A percentile compares a stretch with the other conserved stretches of the same genome.
Evolutionary conservation across 1,140 invertebrate genomes (phyloP).

Genomic region (Psix sp.): DNA sequence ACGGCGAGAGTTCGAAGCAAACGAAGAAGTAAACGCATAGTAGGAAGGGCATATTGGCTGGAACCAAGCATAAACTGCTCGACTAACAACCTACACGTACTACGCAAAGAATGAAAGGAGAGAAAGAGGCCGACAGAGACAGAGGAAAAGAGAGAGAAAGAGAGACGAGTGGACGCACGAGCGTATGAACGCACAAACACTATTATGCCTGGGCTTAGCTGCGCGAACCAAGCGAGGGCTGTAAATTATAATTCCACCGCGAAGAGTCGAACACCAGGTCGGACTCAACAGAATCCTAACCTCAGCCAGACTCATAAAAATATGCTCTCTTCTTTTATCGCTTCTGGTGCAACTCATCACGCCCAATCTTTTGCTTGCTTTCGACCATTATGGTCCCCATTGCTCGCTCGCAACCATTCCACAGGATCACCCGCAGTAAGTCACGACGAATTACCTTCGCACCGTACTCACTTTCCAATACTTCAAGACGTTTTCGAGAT

Average conservation of each 20-base stretch:
- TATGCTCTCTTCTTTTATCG: slow-evolving; percentile 58
- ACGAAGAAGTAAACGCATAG: slow-evolving; percentile 63
- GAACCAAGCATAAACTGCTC: slow-evolving; percentile 70
- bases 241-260: slow-evolving; percentile 76
- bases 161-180: slow-evolving; percentile 51
- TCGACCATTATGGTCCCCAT: slow-evolving; percentile 59
- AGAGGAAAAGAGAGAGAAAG: neutral
- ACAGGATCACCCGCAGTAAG: slow-evolving; percentile 60
- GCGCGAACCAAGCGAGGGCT: slow-evolving; percentile 64
- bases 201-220: slow-evolving; percentile 66
- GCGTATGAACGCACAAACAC: slow-evolving; percentile 67
- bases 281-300: slow-evolving; percentile 62
- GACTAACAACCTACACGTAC: slow-evolving; percentile 73
- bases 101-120: slow-evolving; percentile 55
- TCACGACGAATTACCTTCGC: slow-evolving; percentile 59
- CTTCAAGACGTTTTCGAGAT: slow-evolving; percentile 15
- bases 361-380: slow-evolving; percentile 49
- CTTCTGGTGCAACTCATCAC: slow-evolving; percentile 50
- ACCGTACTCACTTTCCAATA: slow-evolving; percentile 36
- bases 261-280: slow-evolving; percentile 70
- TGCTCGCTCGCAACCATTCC: slow-evolving; percentile 46
- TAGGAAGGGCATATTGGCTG: slow-evolving; percentile 61
- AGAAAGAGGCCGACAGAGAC: slow-evolving; percentile 37
- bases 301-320: slow-evolving; percentile 75
- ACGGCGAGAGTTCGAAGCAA: slow-evolving; percentile 24